phyloP scores from a whole-genome alignment of 2,888 invertebrate genomes.

The Lasiommata megera region DNA sequence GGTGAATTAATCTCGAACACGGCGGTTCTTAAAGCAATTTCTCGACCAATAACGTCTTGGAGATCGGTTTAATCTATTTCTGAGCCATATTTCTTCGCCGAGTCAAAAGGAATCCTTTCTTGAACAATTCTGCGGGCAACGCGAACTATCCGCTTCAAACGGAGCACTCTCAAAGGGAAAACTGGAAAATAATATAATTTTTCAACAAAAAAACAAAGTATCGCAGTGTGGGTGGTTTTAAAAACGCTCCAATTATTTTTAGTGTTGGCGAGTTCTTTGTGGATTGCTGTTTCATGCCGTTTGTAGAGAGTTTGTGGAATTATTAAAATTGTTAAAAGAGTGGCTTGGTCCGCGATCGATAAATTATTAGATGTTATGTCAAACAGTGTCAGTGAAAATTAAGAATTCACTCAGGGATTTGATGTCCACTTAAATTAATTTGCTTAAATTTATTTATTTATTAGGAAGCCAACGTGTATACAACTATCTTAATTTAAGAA shows the following conservation, averaged over 20 bases:
- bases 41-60: slow-evolving; percentile 17
- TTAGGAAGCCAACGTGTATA: no score
- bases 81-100: slow-evolving; percentile 41
- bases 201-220: slow-evolving; percentile 31
- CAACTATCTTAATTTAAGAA: no score
- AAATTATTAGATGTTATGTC: no score
- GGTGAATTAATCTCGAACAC: neutral
- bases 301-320: neutral
- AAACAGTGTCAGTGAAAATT: no score
- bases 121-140: slow-evolving; percentile 31
- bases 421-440: no score
- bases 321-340: neutral
- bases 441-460: no score
- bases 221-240: slow-evolving; percentile 9
- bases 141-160: slow-evolving; percentile 44
- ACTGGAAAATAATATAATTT: slow-evolving; percentile 45
- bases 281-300: slow-evolving; percentile 3
- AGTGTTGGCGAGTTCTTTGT: slow-evolving; percentile 14
- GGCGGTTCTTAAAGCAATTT: slow-evolving; percentile 9
- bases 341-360: no score
- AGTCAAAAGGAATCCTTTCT: slow-evolving; percentile 46
- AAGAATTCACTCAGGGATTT: no score
- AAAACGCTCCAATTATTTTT: slow-evolving; percentile 16
- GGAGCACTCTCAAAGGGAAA: slow-evolving; percentile 40
- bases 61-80: slow-evolving; percentile 48